A percentile compares a stretch with the other conserved stretches of the same genome.
Evolutionary conservation across 2,797 vertebrate species (phyloP).

Genomic region (Brachyrhaphis roseni): DNA sequence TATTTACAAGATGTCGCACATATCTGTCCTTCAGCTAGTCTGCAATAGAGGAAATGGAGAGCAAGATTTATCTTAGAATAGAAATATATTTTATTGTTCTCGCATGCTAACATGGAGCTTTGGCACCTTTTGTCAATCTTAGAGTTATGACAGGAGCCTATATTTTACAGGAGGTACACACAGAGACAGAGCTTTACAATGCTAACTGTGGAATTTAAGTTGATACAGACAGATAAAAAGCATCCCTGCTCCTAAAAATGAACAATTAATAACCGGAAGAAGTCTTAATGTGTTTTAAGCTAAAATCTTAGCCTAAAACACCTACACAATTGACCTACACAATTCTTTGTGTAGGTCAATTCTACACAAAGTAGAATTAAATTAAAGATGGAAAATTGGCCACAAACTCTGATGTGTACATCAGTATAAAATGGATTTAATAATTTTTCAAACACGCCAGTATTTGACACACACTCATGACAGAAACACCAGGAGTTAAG

Average conservation of each 20-base stretch:
- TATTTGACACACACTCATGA: neutral
- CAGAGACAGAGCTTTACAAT: neutral
- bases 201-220: neutral
- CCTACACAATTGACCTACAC: no score
- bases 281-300: neutral
- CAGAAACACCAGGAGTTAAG: neutral
- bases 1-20: no score
- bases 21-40: no score
- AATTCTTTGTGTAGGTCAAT: neutral
- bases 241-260: neutral
- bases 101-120: no score
- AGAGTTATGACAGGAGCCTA: neutral
- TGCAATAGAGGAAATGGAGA: no score
- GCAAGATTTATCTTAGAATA: no score
- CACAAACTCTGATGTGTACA: neutral
- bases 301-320: neutral
- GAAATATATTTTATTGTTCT: no score
- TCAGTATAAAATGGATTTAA: neutral
- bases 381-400: neutral
- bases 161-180: neutral
- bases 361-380: no score
- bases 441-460: neutral
- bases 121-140: neutral
- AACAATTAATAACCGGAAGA: neutral
- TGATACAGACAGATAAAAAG: neutral